Evolutionary conservation across 2,113 vertebrate species (phyloP), one percentile per base, ranked within the genome.

Genomic region (Prunella himalayana): DNA sequence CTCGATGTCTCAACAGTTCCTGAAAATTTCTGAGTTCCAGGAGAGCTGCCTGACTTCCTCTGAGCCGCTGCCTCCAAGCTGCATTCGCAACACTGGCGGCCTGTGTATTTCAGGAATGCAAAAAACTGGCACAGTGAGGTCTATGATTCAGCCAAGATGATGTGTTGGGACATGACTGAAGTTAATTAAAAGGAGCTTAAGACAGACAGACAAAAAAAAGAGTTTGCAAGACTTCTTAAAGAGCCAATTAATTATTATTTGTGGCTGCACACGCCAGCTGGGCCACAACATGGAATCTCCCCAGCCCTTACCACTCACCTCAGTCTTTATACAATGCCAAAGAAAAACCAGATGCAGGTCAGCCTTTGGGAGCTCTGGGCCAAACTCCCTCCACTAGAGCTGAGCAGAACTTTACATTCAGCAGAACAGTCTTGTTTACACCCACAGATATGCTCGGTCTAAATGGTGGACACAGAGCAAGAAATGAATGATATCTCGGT

Each of bases 121-220:
- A 95, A 97, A 97, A 96, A 94, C 97, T 97, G 97, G 97, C 97
- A 96, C 81, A 69, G 94, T 65, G 65, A 94, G 86, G 37, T 61
- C 72, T 92, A 8, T 85, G 88, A 82, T 94, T 96, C 91, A 95
- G 97, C 97, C 97, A 97, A 94, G 95, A 96, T 90, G 96, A 97
- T 97, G 97, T 96, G 97, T 95, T 94, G 69, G 90, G 93, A 94
- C 97, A 96, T 90, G 97, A 96, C 97, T 94, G 92, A 92, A 93
- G 90, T 97, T 97, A 97, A 97, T 97, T 97, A 96, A 95, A 97
- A 97, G 88, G 90, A 96, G 95, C 88, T 97, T 96, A 95, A 95
- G 95, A 94, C 88, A 90, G 88, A 92, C 82, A 86, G 86, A 91
- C 81, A 44, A 63, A 86, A 91, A 84, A 84, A 82, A 73, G 61